Base-by-base conservation (phyloP, 2,113 vertebrate genomes). In the Chascanopsetta lugubris region DNA sequence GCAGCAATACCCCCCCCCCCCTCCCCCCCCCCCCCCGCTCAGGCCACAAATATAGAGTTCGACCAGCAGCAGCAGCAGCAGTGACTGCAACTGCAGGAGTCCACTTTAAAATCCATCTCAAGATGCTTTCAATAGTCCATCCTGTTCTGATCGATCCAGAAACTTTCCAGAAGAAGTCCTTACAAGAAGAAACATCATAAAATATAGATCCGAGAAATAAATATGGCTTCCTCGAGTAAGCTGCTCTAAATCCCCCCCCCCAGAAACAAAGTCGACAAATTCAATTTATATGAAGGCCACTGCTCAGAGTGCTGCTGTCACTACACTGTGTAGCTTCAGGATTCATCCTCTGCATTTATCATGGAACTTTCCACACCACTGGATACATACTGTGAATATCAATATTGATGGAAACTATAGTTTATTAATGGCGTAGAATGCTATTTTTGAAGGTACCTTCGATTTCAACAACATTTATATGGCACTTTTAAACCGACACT, bases 41-140 rank as follows among this genome's bases (percentile, higher is more conserved):
- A 80, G 70, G 79, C 67, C 68, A 77, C 48, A 64, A 64, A 66
- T 36, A 65, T 27, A 61, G 45, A 48, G 38, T 32, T 17, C 20
- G 42, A 40, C 40, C 17, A 9, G 60, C 60, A 51, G 32, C n/a
- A n/a, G n/a, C n/a, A n/a, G n/a, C n/a, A 64, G 56, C 59, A 57
- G 3, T 63, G 72, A 56, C 12, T 24, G 65, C 54, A 48, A 62
- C 63, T 26, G 64, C 68, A 70, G 54, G 54, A 26, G 6, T 67
- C 55, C 29, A 59, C 24, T 51, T 68, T n/a, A 46, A 3, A 34
- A 63, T n/a, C n/a, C n/a, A n/a, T n/a, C n/a, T n/a, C n/a, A 54
- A 68, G 53, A 68, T 6, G 27, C 12, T 15, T 42, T 13, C n/a
- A n/a, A n/a, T n/a, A n/a, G n/a, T n/a, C n/a, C n/a, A n/a, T n/a